phyloP scores from a whole-genome alignment of 2,888 invertebrate genomes.

The Ichneumoninae sp. region DNA sequence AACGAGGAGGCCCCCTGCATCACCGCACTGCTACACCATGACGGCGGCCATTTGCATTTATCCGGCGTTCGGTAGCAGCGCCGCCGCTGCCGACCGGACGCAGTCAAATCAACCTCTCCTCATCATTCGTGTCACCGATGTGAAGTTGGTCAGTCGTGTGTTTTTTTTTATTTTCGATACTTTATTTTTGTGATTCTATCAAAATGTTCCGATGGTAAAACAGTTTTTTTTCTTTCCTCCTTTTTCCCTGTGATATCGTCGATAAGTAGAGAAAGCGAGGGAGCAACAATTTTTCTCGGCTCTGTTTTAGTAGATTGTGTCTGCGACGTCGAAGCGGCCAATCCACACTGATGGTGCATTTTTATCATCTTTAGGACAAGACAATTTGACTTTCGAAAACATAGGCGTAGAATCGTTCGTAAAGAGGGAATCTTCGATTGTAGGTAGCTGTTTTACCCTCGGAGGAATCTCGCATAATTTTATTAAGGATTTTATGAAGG shows the following conservation, averaged over 20 bases:
- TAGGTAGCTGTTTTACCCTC: no score
- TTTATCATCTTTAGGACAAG: neutral
- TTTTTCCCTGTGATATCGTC: neutral
- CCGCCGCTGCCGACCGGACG: conserved; percentile 57
- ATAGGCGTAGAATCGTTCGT: no score
- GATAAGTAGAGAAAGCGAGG: neutral
- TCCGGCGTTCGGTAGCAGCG: conserved; percentile 65
- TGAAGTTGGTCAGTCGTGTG: neutral
- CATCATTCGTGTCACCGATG: neutral
- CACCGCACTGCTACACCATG: conserved; percentile 70
- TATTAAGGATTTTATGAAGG: no score
- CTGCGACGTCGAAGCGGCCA: neutral
- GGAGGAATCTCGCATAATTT: no score
- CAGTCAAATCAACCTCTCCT: conserved; percentile 45
- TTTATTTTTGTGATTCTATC: neutral
- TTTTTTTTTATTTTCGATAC: neutral
- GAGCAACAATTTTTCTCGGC: neutral
- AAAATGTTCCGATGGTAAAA: neutral
- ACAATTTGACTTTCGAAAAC: no score
- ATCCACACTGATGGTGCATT: neutral
- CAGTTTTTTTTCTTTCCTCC: no score
- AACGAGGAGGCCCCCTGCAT: conserved; percentile 67
- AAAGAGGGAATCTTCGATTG: no score
- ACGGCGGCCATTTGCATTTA: conserved; percentile 78
- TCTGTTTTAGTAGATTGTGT: neutral